Evolutionary conservation across 1,140 invertebrate genomes (phyloP), one percentile per base, ranked within the genome.

Genomic region (Nymphalis io): DNA sequence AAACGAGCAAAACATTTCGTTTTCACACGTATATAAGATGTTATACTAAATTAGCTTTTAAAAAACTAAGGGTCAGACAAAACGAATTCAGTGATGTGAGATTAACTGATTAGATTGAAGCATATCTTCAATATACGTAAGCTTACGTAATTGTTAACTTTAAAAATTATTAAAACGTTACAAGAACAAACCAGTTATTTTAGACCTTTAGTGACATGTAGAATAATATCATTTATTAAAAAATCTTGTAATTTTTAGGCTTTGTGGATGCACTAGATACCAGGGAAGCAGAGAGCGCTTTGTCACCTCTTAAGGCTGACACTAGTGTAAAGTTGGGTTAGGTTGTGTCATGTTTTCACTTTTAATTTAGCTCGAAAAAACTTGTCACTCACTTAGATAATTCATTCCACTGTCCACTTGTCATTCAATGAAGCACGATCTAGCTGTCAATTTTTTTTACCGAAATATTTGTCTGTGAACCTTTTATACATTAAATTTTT

Each of bases 331-430:
- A 27, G 51, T 55, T 40, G 44, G 60, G 53, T 66, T 21, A 44
- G 63, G 53, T 57, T 57, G 38, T 21, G 48, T 66, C 18, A 42
- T 42, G 62, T 65, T 65, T 65, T 65, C 51, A 66, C 59, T 66
- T 58, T 66, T 66, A 66, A 55, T 66, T 58, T 58, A 39, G 16
- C 21, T 27, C 23, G 27, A 55, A 27, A 44, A 44, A 55, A 27
- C 46, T 18, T 51, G 46, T 18, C 46, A 18, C 46, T 11, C 10
- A 20, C 15, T 18, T 18, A 51, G 46, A 51, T n/a, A 1, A 46
- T 46, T 16, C 44, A 4, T 51, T 10, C 46, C 4, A 51, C 46
- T 51, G 10, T 51, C 18, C 16, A 12, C 46, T 51, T 20, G 46
- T 20, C 46, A 20, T 46, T 15, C 13, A 46, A 16, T 16, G 44